Percentiles rank a stretch among this genome's conserved stretches.
phyloP scores from a whole-genome alignment of 2,888 invertebrate species.

The Philereme vetulata region DNA sequence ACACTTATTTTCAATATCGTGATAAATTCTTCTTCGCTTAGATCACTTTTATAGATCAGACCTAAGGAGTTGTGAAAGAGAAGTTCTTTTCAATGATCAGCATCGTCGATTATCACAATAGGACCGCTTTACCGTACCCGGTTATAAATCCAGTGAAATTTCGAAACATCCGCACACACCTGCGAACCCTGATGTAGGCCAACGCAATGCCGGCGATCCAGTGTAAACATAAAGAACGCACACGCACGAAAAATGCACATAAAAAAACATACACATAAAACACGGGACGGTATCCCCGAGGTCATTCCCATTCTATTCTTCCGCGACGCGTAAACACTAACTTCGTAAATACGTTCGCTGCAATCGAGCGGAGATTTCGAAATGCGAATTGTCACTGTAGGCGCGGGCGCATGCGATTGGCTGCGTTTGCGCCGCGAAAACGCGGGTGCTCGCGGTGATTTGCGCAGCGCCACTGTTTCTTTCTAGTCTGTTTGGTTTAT shows the following conservation, averaged over 20 bases:
- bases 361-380: conserved; percentile 64
- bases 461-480: conserved; percentile 68
- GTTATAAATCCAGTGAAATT: conserved; percentile 51
- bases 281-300: conserved; percentile 54
- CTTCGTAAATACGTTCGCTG: conserved; percentile 50
- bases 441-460: conserved; percentile 73
- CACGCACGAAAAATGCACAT: conserved; percentile 38
- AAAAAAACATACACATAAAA: conserved; percentile 70
- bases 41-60: background rate
- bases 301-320: conserved; percentile 65
- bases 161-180: conserved; percentile 54
- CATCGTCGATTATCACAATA: too few species aligned
- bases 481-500: conserved; percentile 34
- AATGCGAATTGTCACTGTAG: conserved; percentile 64
- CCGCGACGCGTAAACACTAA: conserved; percentile 47
- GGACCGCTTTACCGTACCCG: conserved; percentile 35
- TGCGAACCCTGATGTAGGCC: conserved; percentile 63
- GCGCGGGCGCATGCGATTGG: conserved; percentile 39
- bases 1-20: conserved; percentile 44
- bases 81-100: too few species aligned
- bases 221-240: conserved; percentile 47
- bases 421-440: conserved; percentile 55
- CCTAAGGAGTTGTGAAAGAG: too few species aligned
- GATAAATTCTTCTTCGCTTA: conserved; percentile 40
- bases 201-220: conserved; percentile 45